Percentiles rank a stretch among this genome's conserved stretches.
phyloP scores from a whole-genome alignment of 2,797 vertebrate species.

The Cottoperca gobio region DNA sequence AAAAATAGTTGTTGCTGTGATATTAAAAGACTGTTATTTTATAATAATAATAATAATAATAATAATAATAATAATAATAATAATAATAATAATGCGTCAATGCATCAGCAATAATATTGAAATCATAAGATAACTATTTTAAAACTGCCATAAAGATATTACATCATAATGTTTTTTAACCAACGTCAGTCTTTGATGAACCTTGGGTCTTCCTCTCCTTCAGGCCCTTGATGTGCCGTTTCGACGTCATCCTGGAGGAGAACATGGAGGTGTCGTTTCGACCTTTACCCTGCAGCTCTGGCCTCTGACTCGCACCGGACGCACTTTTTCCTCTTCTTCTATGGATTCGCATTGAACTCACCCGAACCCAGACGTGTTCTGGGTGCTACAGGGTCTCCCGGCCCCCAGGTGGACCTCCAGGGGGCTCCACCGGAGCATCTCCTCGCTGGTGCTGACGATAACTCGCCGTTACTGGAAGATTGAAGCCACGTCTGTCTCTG shows the following conservation, averaged over 20 bases:
- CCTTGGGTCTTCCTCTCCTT: neutral
- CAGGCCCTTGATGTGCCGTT: conserved; percentile 84
- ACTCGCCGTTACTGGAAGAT: neutral
- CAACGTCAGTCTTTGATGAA: no score
- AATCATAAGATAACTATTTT: no score
- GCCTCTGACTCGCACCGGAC: conserved; percentile 35
- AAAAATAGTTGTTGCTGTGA: no score
- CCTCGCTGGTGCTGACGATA: neutral
- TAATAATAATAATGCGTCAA: no score
- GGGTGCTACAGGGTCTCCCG: conserved; percentile 6
- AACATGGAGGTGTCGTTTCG: conserved; percentile 84
- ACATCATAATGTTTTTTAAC: no score
- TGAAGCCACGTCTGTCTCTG: neutral
- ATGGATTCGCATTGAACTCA: conserved; percentile 1
- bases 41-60: no score
- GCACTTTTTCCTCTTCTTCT: neutral
- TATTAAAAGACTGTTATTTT: no score
- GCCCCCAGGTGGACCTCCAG: neutral
- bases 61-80: no score
- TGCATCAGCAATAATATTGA: no score
- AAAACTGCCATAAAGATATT: no score
- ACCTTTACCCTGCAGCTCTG: conserved; percentile 76
- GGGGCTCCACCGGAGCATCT: neutral
- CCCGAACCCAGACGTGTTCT: neutral
- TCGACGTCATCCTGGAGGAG: conserved; percentile 87